These are phyloP conservation scores for Bicyclus anynana DNA, from an alignment of 1,140 invertebrate genomes.

Conservation along the genomic window DNA sequence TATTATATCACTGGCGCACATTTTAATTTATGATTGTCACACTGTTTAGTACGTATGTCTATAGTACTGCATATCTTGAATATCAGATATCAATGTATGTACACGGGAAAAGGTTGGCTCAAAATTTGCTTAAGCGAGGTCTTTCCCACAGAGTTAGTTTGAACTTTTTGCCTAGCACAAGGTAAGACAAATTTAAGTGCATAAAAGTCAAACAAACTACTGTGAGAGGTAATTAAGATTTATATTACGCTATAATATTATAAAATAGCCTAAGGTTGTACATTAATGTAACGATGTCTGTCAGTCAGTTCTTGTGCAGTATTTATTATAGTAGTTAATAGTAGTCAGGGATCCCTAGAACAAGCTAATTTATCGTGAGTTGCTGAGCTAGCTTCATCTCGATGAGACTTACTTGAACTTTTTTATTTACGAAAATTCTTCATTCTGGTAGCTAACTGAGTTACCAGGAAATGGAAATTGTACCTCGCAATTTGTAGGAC, in stretches of 20 bases:
- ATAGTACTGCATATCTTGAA: background rate
- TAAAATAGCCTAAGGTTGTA: constrained; percentile 9
- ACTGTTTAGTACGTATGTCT: no score
- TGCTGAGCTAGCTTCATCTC: no score
- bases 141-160: constrained; percentile 28
- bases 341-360: no score
- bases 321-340: no score
- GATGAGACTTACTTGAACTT: no score
- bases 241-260: constrained; percentile 7
- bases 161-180: constrained; percentile 1
- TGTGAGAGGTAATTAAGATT: constrained; percentile 4
- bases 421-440: no score
- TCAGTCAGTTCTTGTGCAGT: constrained; percentile 4
- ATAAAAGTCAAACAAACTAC: background rate
- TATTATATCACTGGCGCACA: no score
- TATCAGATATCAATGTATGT: background rate
- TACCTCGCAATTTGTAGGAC: no score
- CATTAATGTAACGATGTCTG: constrained; percentile 8
- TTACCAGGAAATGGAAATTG: no score
- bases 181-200: background rate
- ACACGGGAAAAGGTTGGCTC: constrained; percentile 40
- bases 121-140: constrained; percentile 33
- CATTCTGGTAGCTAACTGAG: no score
- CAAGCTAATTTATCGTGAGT: no score
- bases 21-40: no score